Evolutionary conservation across 2,113 vertebrate species (phyloP), one percentile per base, ranked within the genome.

Genomic region (Bufo gargarizans): DNA sequence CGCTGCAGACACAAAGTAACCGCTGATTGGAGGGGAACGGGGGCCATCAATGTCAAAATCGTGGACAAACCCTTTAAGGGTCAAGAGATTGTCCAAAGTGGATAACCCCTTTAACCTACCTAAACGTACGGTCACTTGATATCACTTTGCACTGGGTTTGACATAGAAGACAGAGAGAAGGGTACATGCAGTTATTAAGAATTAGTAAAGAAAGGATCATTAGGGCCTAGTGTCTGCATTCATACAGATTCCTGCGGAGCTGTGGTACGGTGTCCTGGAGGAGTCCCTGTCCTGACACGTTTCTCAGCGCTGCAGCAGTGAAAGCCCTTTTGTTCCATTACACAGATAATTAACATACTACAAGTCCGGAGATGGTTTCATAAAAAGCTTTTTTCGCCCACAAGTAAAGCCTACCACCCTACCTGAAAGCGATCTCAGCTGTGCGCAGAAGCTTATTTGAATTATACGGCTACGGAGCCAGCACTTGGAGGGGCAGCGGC

Each of bases 311-410:
- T 1, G 69, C 78, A 45, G 17, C 67, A 74, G 22, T 76, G n/a
- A 85, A 74, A 59, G 65, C 16, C 4, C 69, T 56, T 58, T 85
- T 85, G 84, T 85, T 85, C 55, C 33, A 43, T 74, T 56, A 61
- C 45, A 61, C 22, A 85, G 82, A 72, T 58, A 85, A 85, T 85
- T 72, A 85, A 74, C 69, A 74, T 85, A 53, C 16, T 47, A 59
- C n/a, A 85, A 59, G 69, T 85, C 43, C 55, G 22, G 17, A 49
- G 22, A 55, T 19, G 17, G 72, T 85, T 74, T 14, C 50, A 74
- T 72, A 45, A 58, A 74, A 71, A 33, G 14, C 45, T n/a, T 61
- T 61, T 45, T n/a, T 63, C 81, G 22, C 16, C n/a, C 61, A 50
- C 33, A 83, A 50, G 69, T 56, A 53, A 50, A 19, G 20, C 11